Conservation (phyloP, 2,888 invertebrate genomes). For the Lasius platythorax region DNA sequence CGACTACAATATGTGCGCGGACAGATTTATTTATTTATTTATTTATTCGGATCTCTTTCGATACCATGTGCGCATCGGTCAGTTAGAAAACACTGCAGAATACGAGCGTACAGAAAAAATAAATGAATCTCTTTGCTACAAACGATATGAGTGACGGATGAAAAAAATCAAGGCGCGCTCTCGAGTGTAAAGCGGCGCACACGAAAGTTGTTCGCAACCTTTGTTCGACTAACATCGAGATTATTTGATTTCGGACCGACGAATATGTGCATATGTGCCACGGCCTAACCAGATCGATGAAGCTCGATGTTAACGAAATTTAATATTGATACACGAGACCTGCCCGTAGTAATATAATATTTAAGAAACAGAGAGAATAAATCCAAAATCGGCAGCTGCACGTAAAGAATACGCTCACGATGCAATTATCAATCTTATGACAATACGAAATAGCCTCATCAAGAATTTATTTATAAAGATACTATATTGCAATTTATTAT, state of each 20-base stretch:
- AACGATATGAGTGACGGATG: neutral
- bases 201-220: constrained; percentile 57
- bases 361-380: constrained; percentile 4
- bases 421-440: neutral
- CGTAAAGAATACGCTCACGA: neutral
- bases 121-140: constrained; percentile 24
- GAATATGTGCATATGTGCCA: constrained; percentile 49
- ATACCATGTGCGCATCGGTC: neutral
- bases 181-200: constrained; percentile 45
- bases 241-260: constrained; percentile 70
- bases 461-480: constrained; percentile 14
- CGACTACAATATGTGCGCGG: neutral
- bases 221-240: constrained; percentile 59
- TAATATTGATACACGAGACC: constrained; percentile 45
- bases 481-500: constrained; percentile 4
- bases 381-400: neutral
- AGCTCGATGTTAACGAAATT: constrained; percentile 48
- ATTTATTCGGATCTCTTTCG: constrained; percentile 41
- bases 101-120: neutral
- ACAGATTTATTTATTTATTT: constrained; percentile 50
- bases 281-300: constrained; percentile 57
- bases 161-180: constrained; percentile 21
- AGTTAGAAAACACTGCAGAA: constrained; percentile 32
- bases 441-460: neutral
- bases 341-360: constrained; percentile 25